Conservation (phyloP, 92 coral and sea anemone genomes). For the Pocillopora grandis region DNA sequence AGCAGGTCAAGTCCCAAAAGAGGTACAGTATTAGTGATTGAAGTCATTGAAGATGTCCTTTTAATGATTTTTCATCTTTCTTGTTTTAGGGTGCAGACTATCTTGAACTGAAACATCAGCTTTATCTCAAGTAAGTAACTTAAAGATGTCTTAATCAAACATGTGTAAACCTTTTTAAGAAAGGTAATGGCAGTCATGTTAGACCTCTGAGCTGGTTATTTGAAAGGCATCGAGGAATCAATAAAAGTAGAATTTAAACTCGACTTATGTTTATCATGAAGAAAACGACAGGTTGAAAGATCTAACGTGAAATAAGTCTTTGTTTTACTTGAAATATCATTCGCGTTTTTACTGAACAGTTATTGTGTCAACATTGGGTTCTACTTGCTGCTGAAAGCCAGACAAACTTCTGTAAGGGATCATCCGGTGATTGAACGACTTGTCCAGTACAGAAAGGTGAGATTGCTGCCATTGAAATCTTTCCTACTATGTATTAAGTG, state of each 20-base stretch:
- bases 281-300: too few relatives aligned
- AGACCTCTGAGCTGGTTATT: background rate
- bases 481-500: background rate
- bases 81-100: slow-evolving; percentile 78
- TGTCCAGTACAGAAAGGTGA: slow-evolving; percentile 88
- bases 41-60: background rate
- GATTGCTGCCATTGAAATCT: background rate
- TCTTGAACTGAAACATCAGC: slow-evolving; percentile 83
- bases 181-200: background rate
- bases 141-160: background rate
- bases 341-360: slow-evolving; percentile 31
- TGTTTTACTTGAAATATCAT: background rate
- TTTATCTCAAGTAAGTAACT: slow-evolving; percentile 81
- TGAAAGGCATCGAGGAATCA: background rate
- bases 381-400: slow-evolving; percentile 85
- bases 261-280: too few relatives aligned
- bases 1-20: slow-evolving; percentile 73
- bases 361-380: slow-evolving; percentile 90
- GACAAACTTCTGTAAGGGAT: slow-evolving; percentile 79
- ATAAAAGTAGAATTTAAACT: too few relatives aligned
- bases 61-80: background rate
- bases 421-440: slow-evolving; percentile 96
- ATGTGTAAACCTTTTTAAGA: too few relatives aligned
- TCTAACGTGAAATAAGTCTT: too few relatives aligned
- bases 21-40: slow-evolving; percentile 43